A percentile compares a stretch with the other conserved stretches of the same genome.
phyloP scores from a whole-genome alignment of 2,113 vertebrate genomes.

The Pitta sordida region DNA sequence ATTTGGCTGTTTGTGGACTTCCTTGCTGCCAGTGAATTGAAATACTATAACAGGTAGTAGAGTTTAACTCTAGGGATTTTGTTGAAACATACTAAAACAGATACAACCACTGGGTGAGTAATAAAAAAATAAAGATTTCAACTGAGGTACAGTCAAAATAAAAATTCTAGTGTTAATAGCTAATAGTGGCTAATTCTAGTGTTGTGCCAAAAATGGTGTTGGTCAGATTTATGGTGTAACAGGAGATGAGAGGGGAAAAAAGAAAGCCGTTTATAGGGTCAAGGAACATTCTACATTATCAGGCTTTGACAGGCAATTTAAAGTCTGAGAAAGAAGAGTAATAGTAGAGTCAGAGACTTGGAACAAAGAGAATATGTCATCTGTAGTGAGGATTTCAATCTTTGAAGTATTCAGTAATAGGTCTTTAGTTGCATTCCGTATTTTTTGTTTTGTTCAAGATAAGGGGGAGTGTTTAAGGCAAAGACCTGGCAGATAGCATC shows the following conservation, averaged over 20 bases:
- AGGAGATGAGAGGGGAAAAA: neutral
- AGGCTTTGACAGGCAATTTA: constrained; percentile 36
- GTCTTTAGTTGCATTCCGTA: neutral
- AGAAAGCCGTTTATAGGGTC: constrained; percentile 31
- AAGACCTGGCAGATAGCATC: neutral
- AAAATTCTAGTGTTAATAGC: no score
- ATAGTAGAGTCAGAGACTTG: neutral
- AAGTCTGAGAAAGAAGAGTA: constrained; percentile 16
- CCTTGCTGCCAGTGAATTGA: neutral
- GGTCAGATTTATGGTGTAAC: constrained; percentile 4
- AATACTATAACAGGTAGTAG: neutral
- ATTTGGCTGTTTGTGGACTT: neutral
- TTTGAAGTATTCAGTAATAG: neutral
- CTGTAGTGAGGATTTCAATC: neutral
- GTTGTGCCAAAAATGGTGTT: neutral
- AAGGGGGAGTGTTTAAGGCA: neutral
- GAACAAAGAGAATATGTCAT: constrained; percentile 34
- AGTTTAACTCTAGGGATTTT: neutral
- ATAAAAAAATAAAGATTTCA: constrained; percentile 41
- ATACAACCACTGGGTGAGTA: neutral
- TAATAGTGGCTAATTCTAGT: neutral
- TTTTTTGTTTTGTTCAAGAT: neutral
- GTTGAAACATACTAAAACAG: neutral
- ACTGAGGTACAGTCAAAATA: constrained; percentile 14
- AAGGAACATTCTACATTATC: neutral